phyloP scores from a whole-genome alignment of 2,113 vertebrate genomes.

The Melanerpes formicivorus region DNA sequence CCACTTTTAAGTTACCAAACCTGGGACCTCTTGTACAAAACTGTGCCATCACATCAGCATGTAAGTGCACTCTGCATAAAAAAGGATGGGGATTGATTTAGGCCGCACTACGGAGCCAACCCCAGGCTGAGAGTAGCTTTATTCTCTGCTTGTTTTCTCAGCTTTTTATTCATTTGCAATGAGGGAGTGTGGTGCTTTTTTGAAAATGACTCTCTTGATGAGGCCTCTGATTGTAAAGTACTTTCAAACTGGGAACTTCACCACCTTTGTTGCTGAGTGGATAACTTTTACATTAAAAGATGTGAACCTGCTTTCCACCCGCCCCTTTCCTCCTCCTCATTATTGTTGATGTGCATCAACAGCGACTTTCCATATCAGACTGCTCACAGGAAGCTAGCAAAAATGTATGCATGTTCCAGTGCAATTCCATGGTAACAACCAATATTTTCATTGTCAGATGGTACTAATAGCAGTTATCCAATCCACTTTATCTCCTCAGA shows the following conservation, averaged over 20 bases:
- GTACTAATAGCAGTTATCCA: slow-evolving; percentile 37
- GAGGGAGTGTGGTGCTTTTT: slow-evolving; percentile 75
- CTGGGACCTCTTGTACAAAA: slow-evolving; percentile 71
- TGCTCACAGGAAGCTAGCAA: not conserved
- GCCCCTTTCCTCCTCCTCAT: slow-evolving; percentile 28
- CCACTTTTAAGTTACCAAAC: slow-evolving; percentile 73
- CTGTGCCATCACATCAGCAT: slow-evolving; percentile 75
- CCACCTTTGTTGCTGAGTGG: slow-evolving; percentile 72
- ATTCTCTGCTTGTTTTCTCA: slow-evolving; percentile 76
- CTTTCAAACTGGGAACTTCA: slow-evolving; percentile 76
- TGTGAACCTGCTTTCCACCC: slow-evolving; percentile 55
- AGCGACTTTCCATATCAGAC: not conserved
- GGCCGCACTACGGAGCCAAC: slow-evolving; percentile 60
- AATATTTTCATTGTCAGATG: slow-evolving; percentile 32
- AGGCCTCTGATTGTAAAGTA: slow-evolving; percentile 77
- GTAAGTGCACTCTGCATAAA: slow-evolving; percentile 77
- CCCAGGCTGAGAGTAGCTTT: slow-evolving; percentile 73
- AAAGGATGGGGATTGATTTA: slow-evolving; percentile 73
- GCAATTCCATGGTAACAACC: not conserved
- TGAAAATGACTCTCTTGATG: slow-evolving; percentile 77
- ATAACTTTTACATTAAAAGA: slow-evolving; percentile 74
- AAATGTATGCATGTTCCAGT: not conserved
- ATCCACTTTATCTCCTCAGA: slow-evolving; percentile 6
- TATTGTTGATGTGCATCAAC: slow-evolving; percentile 5
- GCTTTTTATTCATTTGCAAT: slow-evolving; percentile 75